Conservation (phyloP, 1,140 invertebrate genomes). For the Heterodera carotae region DNA sequence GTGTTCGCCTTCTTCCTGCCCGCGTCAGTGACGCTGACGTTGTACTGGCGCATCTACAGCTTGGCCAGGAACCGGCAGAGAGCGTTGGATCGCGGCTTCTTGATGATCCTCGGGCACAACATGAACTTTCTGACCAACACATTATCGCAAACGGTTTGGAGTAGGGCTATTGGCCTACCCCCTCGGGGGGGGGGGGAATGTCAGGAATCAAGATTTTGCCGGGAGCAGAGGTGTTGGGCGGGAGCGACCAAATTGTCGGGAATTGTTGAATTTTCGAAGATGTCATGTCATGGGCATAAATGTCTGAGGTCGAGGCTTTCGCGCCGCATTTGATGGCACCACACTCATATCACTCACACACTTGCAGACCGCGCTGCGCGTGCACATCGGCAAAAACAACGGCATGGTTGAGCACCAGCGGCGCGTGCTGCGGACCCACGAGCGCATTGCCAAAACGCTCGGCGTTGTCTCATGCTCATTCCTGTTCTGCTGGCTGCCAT, state of each 20-base stretch:
- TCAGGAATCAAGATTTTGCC: no score
- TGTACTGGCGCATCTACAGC: slow-evolving; percentile 64
- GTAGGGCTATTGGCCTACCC: no score
- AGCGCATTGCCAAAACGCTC: slow-evolving; percentile 69
- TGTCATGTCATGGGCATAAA: no score
- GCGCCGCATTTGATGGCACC: no score
- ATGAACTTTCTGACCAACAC: slow-evolving; percentile 65
- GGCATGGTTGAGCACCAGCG: slow-evolving; percentile 65
- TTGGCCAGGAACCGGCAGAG: slow-evolving; percentile 61
- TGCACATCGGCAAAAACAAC: slow-evolving; percentile 64
- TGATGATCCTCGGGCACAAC: slow-evolving; percentile 65
- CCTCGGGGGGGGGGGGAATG: background rate
- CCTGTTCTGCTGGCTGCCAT: slow-evolving; percentile 69
- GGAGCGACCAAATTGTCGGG: no score
- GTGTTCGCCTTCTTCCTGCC: slow-evolving; percentile 65
- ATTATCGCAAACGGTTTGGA: slow-evolving; percentile 46
- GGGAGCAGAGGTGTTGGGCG: no score
- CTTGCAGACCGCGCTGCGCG: slow-evolving; percentile 61
- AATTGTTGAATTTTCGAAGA: no score
- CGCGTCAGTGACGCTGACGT: slow-evolving; percentile 61
- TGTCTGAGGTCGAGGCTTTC: no score
- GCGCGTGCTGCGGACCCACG: slow-evolving; percentile 64
- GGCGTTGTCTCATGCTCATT: slow-evolving; percentile 68
- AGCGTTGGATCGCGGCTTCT: slow-evolving; percentile 63
- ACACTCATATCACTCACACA: background rate